Conservation (phyloP, 2,888 invertebrate genomes). For the Plagiodera versicolora region DNA sequence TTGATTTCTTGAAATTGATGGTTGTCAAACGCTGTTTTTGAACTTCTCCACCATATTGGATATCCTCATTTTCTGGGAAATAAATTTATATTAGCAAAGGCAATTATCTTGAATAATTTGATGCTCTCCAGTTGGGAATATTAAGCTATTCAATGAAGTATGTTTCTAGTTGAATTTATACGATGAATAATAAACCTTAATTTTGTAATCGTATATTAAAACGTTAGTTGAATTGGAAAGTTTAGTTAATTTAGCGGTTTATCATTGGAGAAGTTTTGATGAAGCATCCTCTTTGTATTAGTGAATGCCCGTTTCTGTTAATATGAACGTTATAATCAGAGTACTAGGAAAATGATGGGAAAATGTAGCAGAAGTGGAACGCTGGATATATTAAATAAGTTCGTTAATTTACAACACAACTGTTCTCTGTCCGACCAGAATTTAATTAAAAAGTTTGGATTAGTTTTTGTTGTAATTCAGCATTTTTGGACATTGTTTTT, state of each 20-base stretch:
- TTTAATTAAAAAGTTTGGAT: conserved; percentile 57
- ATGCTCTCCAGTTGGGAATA: too few relatives aligned
- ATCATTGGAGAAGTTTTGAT: neutral
- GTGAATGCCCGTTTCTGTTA: conserved; percentile 2
- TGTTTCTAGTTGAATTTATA: too few relatives aligned
- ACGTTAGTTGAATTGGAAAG: neutral
- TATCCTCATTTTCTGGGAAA: too few relatives aligned
- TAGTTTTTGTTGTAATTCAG: conserved; percentile 56
- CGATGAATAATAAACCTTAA: neutral
- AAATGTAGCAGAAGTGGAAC: conserved; percentile 35
- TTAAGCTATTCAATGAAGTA: too few relatives aligned
- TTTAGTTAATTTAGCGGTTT: neutral
- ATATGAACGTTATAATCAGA: conserved; percentile 29
- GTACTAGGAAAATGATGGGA: conserved; percentile 33
- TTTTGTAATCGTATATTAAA: too few relatives aligned
- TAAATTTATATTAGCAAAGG: too few relatives aligned
- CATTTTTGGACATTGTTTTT: conserved; percentile 52
- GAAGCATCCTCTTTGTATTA: neutral
- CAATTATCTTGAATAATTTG: too few relatives aligned
- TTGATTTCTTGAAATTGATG: too few relatives aligned
- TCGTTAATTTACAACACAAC: conserved; percentile 51
- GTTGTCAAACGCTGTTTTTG: too few relatives aligned
- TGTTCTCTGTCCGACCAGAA: conserved; percentile 47
- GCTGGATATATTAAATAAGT: conserved; percentile 47
- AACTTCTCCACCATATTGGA: too few relatives aligned